These are phyloP conservation scores for Agonopterix arenella DNA, from an alignment of 2,888 invertebrate genomes.

Conservation along the genomic window DNA sequence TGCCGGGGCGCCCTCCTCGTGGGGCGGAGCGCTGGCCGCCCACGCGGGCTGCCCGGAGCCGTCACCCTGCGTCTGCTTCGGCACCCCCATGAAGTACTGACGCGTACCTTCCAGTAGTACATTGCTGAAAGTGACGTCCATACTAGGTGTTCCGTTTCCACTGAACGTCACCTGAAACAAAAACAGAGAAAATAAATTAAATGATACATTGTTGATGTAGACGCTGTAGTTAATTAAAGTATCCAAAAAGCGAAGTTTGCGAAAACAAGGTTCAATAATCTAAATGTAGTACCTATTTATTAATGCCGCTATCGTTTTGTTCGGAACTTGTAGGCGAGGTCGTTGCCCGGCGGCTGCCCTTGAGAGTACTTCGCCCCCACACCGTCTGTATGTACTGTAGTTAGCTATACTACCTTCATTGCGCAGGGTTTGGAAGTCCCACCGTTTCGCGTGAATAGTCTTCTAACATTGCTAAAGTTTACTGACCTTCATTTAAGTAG, in stretches of 20 bases:
- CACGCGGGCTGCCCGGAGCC: slow-evolving; percentile 53
- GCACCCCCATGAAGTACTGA: slow-evolving; percentile 89
- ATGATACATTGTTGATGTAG: too few species aligned
- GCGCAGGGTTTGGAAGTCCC: too few species aligned
- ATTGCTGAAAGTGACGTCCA: slow-evolving; percentile 87
- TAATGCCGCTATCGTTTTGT: slow-evolving; percentile 21
- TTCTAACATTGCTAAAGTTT: slow-evolving; percentile 32
- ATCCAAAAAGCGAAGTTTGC: neutral
- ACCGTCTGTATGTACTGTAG: slow-evolving; percentile 20
- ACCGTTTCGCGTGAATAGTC: slow-evolving; percentile 28
- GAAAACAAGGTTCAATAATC: slow-evolving; percentile 14
- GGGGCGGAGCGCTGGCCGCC: slow-evolving; percentile 44
- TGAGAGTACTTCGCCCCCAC: slow-evolving; percentile 64
- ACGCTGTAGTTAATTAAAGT: neutral
- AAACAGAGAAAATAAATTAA: neutral
- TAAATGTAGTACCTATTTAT: slow-evolving; percentile 7
- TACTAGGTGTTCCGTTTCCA: slow-evolving; percentile 69
- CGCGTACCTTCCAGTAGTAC: slow-evolving; percentile 87
- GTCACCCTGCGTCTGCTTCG: slow-evolving; percentile 70
- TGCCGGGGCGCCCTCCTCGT: slow-evolving; percentile 59
- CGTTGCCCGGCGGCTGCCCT: slow-evolving; percentile 62
- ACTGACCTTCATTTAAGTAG: slow-evolving; percentile 34
- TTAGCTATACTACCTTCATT: too few species aligned
- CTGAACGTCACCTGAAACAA: slow-evolving; percentile 46
- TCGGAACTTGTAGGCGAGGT: slow-evolving; percentile 41